Evolutionary conservation across 2,113 vertebrate genomes (phyloP).

Genomic region (Atherinomorus stipes): DNA sequence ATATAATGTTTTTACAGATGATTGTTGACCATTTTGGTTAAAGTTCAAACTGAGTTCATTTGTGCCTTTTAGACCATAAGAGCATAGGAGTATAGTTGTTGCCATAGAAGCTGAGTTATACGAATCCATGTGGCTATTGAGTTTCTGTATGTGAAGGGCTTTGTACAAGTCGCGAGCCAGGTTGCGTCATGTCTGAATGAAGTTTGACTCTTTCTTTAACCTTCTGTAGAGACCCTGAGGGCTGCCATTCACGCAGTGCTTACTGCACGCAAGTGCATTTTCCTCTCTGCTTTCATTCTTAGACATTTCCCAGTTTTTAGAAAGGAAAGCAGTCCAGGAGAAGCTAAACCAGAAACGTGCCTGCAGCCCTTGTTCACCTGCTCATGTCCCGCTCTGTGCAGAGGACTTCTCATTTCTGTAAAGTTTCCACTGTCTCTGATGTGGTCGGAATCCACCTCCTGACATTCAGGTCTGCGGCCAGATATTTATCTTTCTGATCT

Average conservation of each 20-base stretch:
- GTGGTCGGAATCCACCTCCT: background rate
- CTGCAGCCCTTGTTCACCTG: background rate
- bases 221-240: background rate
- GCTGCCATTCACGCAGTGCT: background rate
- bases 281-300: background rate
- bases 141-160: background rate
- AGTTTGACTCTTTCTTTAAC: background rate
- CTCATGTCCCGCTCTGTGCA: no score
- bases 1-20: background rate
- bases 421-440: background rate
- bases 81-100: no score
- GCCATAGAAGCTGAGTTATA: no score
- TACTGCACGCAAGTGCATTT: background rate
- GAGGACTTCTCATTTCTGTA: background rate
- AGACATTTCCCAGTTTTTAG: background rate
- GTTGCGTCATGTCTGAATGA: background rate
- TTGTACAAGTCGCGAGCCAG: background rate
- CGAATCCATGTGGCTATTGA: background rate
- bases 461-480: background rate
- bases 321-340: no score
- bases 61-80: no score
- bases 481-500: constrained; percentile 8
- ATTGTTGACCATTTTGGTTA: no score
- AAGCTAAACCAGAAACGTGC: background rate
- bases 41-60: no score